These are phyloP conservation scores for Xenentodon cancila DNA, from an alignment of 2,797 vertebrate species.

Conservation along the genomic window DNA sequence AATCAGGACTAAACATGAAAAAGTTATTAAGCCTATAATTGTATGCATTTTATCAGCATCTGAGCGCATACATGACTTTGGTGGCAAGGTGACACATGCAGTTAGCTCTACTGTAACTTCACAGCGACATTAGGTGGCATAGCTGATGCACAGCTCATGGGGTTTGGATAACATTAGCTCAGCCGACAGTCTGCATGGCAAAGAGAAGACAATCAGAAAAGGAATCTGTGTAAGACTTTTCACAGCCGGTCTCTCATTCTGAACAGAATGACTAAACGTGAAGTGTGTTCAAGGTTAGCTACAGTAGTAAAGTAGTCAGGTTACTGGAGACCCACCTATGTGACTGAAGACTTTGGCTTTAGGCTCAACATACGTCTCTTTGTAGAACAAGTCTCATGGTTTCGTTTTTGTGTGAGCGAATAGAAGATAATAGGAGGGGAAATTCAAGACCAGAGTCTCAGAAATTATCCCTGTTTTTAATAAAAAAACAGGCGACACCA, in stretches of 20 bases:
- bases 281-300: too few relatives aligned
- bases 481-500: conserved; percentile 27
- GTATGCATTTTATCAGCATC: conserved; percentile 2
- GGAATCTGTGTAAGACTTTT: too few relatives aligned
- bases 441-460: conserved; percentile 11
- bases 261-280: too few relatives aligned
- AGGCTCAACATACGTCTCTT: too few relatives aligned
- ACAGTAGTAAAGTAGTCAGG: too few relatives aligned
- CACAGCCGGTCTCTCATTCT: too few relatives aligned
- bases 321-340: too few relatives aligned
- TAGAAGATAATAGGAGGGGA: background rate
- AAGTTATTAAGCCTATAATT: background rate
- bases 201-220: background rate
- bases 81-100: conserved; percentile 2
- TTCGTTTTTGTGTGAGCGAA: conserved; percentile 1
- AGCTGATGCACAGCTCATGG: background rate
- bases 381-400: background rate
- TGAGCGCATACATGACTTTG: background rate
- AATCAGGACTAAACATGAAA: conserved; percentile 1
- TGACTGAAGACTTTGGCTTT: too few relatives aligned
- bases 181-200: background rate
- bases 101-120: conserved; percentile 9
- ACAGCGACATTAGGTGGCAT: background rate
- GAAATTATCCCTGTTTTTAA: conserved; percentile 20
- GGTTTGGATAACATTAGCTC: background rate